These are phyloP conservation scores for Musca domestica DNA, from an alignment of 1,140 invertebrate genomes.

Conservation along the genomic window DNA sequence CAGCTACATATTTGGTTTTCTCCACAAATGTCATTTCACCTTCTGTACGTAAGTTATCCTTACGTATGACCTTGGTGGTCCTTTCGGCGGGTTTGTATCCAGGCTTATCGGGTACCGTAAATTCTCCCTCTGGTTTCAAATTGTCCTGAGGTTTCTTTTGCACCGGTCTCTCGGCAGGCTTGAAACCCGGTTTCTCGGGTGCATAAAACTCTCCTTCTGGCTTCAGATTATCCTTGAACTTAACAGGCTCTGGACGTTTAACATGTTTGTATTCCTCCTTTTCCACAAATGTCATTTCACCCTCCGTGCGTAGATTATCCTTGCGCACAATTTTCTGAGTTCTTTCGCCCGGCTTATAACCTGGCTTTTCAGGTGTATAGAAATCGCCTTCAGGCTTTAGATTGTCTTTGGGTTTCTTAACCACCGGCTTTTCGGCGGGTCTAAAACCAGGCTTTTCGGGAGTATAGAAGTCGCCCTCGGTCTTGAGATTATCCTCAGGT, in stretches of 20 bases:
- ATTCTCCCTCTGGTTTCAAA: conserved; percentile 54
- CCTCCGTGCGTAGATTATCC: conserved; percentile 60
- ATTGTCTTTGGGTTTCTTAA: conserved; percentile 59
- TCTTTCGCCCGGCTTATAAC: conserved; percentile 57
- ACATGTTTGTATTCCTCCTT: conserved; percentile 36
- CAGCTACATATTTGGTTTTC: conserved; percentile 54
- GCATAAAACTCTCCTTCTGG: conserved; percentile 60
- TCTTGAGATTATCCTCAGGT: conserved; percentile 60
- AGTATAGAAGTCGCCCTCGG: conserved; percentile 61
- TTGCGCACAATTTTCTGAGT: conserved; percentile 59
- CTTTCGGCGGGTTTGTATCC: conserved; percentile 43
- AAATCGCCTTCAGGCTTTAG: conserved; percentile 61
- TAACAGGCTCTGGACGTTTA: conserved; percentile 37
- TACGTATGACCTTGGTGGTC: conserved; percentile 48
- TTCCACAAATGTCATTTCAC: conserved; percentile 56
- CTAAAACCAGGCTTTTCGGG: conserved; percentile 52
- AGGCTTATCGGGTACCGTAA: conserved; percentile 48
- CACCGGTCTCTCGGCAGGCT: conserved; percentile 45
- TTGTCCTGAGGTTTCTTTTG: conserved; percentile 46
- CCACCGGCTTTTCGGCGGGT: conserved; percentile 58
- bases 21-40: conserved; percentile 62
- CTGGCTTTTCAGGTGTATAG: conserved; percentile 50
- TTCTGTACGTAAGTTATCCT: conserved; percentile 62
- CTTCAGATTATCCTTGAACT: conserved; percentile 57
- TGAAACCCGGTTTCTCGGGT: conserved; percentile 52